phyloP scores from a whole-genome alignment of 64 coral and sea anemone species.

The Montipora efflorescens region DNA sequence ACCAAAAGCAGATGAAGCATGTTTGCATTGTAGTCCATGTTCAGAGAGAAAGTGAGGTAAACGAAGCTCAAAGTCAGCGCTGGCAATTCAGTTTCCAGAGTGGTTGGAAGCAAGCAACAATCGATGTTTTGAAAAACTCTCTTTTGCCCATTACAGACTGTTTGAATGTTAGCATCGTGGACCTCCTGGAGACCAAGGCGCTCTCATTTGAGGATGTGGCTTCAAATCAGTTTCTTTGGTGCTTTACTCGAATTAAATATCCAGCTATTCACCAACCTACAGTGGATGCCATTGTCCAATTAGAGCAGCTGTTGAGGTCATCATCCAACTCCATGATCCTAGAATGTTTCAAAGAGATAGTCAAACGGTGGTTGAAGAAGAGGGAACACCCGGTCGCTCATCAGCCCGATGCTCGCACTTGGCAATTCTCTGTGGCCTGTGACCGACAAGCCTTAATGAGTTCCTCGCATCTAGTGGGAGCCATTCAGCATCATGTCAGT shows the following conservation, averaged over 20 bases:
- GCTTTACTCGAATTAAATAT: slow-evolving; percentile 84
- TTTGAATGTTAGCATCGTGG: slow-evolving; percentile 48
- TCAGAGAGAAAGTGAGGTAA: slow-evolving; percentile 48
- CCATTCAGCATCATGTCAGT: slow-evolving; percentile 75
- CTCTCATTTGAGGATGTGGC: slow-evolving; percentile 75
- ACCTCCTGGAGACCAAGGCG: slow-evolving; percentile 52
- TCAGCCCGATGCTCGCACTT: background rate
- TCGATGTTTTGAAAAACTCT: slow-evolving; percentile 81
- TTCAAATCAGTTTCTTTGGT: slow-evolving; percentile 79
- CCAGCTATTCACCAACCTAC: slow-evolving; percentile 31
- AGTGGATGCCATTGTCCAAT: slow-evolving; percentile 22
- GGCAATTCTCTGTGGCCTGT: slow-evolving; percentile 86
- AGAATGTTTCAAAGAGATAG: slow-evolving; percentile 58
- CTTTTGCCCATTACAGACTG: slow-evolving; percentile 56
- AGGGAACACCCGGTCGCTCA: background rate
- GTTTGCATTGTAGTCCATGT: slow-evolving; percentile 83
- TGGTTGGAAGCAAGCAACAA: slow-evolving; percentile 88
- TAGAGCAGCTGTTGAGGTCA: slow-evolving; percentile 48
- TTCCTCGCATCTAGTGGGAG: slow-evolving; percentile 78
- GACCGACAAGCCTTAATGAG: slow-evolving; percentile 82
- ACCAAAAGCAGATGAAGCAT: slow-evolving; percentile 57
- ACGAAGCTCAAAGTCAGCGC: slow-evolving; percentile 5
- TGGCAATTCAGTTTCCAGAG: slow-evolving; percentile 90
- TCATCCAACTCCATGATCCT: slow-evolving; percentile 11
- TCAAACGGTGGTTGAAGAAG: slow-evolving; percentile 56